Conservation (phyloP, 2,113 vertebrate genomes). For the Loxodonta africana region DNA sequence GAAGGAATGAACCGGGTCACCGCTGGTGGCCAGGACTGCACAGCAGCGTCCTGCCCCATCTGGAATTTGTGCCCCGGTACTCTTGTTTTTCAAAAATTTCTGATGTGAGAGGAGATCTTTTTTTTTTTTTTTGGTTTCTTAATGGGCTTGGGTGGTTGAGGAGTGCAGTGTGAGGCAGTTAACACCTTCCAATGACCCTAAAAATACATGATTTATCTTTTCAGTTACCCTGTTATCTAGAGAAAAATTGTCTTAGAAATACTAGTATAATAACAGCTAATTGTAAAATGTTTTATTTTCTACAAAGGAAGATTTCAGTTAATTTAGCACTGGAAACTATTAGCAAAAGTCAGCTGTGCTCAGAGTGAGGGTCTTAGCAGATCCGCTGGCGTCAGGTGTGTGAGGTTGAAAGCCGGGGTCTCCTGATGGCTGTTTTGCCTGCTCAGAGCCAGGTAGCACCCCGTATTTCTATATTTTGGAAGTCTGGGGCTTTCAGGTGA, state of each 20-base stretch:
- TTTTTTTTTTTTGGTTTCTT: neutral
- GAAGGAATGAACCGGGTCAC: neutral
- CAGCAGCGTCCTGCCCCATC: neutral
- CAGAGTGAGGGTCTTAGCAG: neutral
- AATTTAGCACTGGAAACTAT: neutral
- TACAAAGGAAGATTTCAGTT: neutral
- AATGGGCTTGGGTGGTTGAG: neutral
- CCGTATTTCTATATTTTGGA: neutral
- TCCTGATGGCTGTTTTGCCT: neutral
- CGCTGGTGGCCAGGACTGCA: neutral
- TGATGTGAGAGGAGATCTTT: neutral
- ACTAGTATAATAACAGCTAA: neutral
- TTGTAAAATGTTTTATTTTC: neutral
- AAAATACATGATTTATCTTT: neutral
- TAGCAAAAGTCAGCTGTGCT: neutral
- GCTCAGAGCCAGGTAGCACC: neutral
- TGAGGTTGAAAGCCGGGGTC: neutral
- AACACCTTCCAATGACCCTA: neutral
- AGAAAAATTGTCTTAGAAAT: conserved; percentile 27
- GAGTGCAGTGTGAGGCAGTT: no score
- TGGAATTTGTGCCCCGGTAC: neutral
- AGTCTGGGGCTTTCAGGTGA: neutral
- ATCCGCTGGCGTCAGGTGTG: rapidly evolving
- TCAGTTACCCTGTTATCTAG: neutral
- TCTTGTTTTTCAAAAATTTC: neutral